Conservation (phyloP, 1,140 invertebrate genomes). For the Monochamus saltuarius region DNA sequence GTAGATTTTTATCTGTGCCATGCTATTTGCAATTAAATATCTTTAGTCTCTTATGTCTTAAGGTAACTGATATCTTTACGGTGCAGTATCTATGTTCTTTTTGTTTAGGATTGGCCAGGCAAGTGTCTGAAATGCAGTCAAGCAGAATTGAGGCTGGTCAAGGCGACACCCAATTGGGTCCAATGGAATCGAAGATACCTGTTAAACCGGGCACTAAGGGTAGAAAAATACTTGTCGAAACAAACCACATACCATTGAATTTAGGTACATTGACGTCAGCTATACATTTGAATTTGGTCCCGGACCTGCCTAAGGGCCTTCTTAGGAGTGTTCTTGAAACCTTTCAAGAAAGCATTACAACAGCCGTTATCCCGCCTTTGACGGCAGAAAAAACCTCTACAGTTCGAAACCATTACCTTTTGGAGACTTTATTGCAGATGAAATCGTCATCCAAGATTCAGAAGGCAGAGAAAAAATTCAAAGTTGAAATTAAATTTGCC, state of each 20-base stretch:
- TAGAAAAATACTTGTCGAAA: slow-evolving; percentile 51
- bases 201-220: slow-evolving; percentile 52
- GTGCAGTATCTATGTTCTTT: not conserved
- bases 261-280: slow-evolving; percentile 54
- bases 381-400: slow-evolving; percentile 70
- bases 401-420: slow-evolving; percentile 33
- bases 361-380: slow-evolving; percentile 61
- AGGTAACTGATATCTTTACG: too few relatives aligned
- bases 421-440: slow-evolving; percentile 29
- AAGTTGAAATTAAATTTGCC: slow-evolving; percentile 61
- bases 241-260: slow-evolving; percentile 60
- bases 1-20: too few relatives aligned
- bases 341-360: slow-evolving; percentile 47
- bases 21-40: too few relatives aligned
- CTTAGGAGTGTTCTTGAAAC: slow-evolving; percentile 46
- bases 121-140: not conserved
- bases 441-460: slow-evolving; percentile 47
- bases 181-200: slow-evolving; percentile 12
- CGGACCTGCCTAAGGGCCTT: slow-evolving; percentile 52
- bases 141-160: slow-evolving; percentile 5
- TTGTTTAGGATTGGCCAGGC: not conserved
- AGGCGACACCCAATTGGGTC: slow-evolving; percentile 3
- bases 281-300: slow-evolving; percentile 53
- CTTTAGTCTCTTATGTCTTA: too few relatives aligned
- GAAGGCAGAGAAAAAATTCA: slow-evolving; percentile 58